Evolutionary conservation across 2,113 vertebrate genomes (phyloP).

Genomic region (Platichthys stellatus): DNA sequence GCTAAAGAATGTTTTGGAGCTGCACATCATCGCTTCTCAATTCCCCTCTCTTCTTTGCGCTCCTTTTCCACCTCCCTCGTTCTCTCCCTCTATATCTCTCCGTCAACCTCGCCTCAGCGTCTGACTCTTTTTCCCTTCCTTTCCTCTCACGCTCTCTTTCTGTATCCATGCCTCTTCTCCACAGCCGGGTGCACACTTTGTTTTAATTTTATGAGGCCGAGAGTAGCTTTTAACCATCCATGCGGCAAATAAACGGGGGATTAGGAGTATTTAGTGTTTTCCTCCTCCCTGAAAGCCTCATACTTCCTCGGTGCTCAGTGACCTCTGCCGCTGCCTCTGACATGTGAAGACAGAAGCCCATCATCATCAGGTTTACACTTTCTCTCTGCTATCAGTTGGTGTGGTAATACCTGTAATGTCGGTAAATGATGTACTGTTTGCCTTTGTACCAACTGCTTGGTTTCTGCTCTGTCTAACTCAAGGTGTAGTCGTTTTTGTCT

Average conservation of each 20-base stretch:
- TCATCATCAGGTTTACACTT: slow-evolving; percentile 68
- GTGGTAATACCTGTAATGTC: slow-evolving; percentile 35
- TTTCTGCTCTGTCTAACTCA: slow-evolving; percentile 40
- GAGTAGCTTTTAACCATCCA: slow-evolving; percentile 98
- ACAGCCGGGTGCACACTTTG: slow-evolving; percentile 91
- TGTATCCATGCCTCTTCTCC: slow-evolving; percentile 74
- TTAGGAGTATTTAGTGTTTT: slow-evolving; percentile 99
- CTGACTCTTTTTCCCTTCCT: slow-evolving; percentile 33
- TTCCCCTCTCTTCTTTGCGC: slow-evolving; percentile 74
- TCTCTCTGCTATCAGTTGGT: slow-evolving; percentile 53
- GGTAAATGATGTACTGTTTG: slow-evolving; percentile 62
- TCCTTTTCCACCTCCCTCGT: slow-evolving; percentile 51
- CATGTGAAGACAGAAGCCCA: slow-evolving; percentile 69
- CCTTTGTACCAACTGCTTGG: slow-evolving; percentile 37
- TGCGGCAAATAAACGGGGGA: slow-evolving; percentile 97
- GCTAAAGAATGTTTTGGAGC: slow-evolving; percentile 96
- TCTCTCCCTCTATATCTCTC: slow-evolving; percentile 48
- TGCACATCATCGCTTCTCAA: slow-evolving; percentile 94
- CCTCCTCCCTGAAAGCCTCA: slow-evolving; percentile 91
- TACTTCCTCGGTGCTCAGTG: slow-evolving; percentile 86
- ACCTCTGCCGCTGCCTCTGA: slow-evolving; percentile 80
- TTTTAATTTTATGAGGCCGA: slow-evolving; percentile 99
- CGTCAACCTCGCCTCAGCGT: slow-evolving; percentile 62
- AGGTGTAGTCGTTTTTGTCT: slow-evolving; percentile 18
- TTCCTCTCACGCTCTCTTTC: slow-evolving; percentile 44